phyloP scores from a whole-genome alignment of 2,113 vertebrate genomes.

The Pitta sordida region DNA sequence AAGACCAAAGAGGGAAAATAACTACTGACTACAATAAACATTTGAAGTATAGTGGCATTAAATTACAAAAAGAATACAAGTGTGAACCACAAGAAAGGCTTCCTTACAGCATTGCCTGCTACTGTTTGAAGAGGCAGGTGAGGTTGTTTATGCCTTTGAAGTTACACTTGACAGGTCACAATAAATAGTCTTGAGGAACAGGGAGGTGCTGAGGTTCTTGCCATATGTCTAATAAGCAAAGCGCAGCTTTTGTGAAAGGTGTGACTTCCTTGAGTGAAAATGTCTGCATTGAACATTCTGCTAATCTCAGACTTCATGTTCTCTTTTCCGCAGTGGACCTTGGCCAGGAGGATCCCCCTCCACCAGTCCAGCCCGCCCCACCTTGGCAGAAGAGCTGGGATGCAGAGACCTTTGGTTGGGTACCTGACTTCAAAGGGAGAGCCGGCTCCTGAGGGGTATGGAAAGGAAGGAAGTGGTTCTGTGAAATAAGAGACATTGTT shows the following conservation, averaged over 20 bases:
- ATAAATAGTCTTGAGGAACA: neutral
- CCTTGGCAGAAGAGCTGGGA: neutral
- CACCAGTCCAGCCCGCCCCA: neutral
- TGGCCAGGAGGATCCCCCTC: neutral
- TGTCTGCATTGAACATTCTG: rapidly evolving
- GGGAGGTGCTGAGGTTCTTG: neutral
- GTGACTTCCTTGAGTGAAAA: neutral
- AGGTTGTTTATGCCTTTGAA: neutral
- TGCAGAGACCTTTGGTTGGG: neutral
- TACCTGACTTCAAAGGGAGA: neutral
- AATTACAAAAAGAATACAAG: neutral
- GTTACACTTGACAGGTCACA: neutral
- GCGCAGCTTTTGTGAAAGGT: neutral
- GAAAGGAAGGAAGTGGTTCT: neutral
- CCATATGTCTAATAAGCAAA: neutral
- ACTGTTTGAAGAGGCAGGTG: neutral
- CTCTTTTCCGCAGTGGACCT: neutral
- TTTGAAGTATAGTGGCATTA: neutral
- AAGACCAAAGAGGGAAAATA: neutral
- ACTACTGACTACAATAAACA: conserved; percentile 17
- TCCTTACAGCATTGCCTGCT: neutral
- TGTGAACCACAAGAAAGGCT: neutral
- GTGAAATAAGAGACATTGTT: neutral
- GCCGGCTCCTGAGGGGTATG: rapidly evolving
- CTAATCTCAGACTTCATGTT: neutral